Percentiles rank a stretch among this genome's conserved stretches.
phyloP scores from a whole-genome alignment of 64 coral and sea anemone genomes.

The Cladopsammia gracilis region DNA sequence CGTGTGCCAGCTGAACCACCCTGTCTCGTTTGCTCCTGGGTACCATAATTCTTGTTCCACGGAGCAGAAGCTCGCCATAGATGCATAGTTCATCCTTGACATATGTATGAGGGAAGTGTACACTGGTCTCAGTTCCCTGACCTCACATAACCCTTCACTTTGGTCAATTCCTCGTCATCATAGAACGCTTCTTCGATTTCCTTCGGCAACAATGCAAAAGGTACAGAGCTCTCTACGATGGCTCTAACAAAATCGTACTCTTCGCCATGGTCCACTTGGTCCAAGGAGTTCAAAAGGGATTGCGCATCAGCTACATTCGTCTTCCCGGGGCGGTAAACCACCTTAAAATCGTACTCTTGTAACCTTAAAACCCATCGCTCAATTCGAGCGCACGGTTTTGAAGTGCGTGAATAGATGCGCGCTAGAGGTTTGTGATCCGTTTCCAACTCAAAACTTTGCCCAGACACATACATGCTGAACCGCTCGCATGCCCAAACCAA shows the following conservation, averaged over 20 bases:
- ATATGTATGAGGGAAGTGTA: not conserved
- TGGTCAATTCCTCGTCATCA: slow-evolving; percentile 2
- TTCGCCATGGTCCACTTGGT: too few relatives aligned
- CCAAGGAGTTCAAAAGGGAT: not conserved
- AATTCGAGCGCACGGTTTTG: slow-evolving; percentile 29
- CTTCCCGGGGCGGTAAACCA: not conserved
- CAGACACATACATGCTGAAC: slow-evolving; percentile 44
- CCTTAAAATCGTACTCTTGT: slow-evolving; percentile 25
- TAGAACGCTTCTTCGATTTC: slow-evolving; percentile 45
- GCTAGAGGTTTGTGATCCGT: slow-evolving; percentile 46
- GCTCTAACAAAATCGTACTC: not conserved
- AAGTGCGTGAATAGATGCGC: not conserved
- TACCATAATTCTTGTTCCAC: slow-evolving; percentile 19
- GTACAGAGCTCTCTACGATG: slow-evolving; percentile 15
- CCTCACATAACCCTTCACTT: slow-evolving; percentile 27
- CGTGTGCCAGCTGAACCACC: slow-evolving; percentile 12
- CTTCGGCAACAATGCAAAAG: slow-evolving; percentile 31
- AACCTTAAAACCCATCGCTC: slow-evolving; percentile 48
- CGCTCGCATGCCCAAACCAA: slow-evolving; percentile 61
- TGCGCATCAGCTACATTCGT: slow-evolving; percentile 1
- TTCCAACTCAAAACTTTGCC: not conserved
- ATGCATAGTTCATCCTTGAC: slow-evolving; percentile 44
- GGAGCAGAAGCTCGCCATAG: slow-evolving; percentile 17
- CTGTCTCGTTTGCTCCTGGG: not conserved
- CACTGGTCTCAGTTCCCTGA: slow-evolving; percentile 4